Evolutionary conservation across 2,113 vertebrate genomes (phyloP).

Genomic region (Albula glossodonta): DNA sequence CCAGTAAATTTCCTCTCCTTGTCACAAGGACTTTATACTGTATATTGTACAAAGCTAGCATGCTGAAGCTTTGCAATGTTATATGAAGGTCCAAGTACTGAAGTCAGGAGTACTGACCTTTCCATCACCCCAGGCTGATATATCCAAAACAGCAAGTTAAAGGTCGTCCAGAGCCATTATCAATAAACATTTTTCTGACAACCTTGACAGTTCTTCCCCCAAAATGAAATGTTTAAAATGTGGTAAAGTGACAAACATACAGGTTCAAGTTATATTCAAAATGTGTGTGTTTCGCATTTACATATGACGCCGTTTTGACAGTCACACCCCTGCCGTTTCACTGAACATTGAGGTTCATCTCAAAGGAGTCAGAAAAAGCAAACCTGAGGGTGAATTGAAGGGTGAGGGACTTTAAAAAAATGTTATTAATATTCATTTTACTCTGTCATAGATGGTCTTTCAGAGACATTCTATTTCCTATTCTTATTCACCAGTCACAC

Average conservation of each 20-base stretch:
- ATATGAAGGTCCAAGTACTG: neutral
- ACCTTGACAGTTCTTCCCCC: neutral
- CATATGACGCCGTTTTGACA: slow-evolving; percentile 54
- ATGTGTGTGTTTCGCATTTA: slow-evolving; percentile 46
- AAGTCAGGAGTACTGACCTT: no score
- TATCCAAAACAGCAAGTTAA: neutral
- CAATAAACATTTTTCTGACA: neutral
- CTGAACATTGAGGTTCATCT: neutral
- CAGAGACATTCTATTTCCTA: slow-evolving; percentile 50
- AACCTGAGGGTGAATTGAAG: slow-evolving; percentile 31
- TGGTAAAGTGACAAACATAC: neutral
- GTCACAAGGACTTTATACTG: neutral
- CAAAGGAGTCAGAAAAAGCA: slow-evolving; percentile 12
- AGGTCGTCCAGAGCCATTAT: neutral
- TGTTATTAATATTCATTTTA: slow-evolving; percentile 67
- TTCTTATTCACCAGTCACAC: slow-evolving; percentile 61
- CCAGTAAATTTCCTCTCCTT: neutral
- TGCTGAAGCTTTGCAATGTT: neutral
- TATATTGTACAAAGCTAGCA: neutral
- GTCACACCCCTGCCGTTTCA: slow-evolving; percentile 22
- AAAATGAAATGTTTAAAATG: neutral
- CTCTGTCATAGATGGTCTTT: slow-evolving; percentile 60
- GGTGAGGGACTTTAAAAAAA: slow-evolving; percentile 42
- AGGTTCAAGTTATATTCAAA: slow-evolving; percentile 4
- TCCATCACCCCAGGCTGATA: no score